Base-by-base conservation (phyloP, 2,113 vertebrate genomes). In the Tachysurus fulvidraco region DNA sequence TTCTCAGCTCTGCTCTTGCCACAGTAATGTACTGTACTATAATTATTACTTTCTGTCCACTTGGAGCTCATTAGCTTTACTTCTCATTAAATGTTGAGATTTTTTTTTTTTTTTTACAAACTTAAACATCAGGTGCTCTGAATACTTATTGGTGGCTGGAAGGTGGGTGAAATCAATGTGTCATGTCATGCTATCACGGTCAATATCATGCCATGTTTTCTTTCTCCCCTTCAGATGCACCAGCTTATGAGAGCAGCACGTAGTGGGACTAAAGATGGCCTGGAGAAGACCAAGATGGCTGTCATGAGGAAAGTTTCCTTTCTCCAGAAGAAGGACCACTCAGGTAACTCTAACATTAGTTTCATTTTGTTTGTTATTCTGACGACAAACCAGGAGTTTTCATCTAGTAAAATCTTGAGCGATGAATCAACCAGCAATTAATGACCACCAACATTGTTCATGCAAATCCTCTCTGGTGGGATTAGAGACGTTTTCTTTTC, bases 211-310 rank as follows among this genome's bases (percentile, higher is more conserved):
- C 11, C 30, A 81, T 81, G 30, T 60, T 82, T 55, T 84, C 52
- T 86, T 81, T 83, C 85, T 64, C 50, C 81, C 79, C 59, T 69
- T 36, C 93, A 99, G 98, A 96, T 99, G 93, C 97, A 98, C 0
- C 97, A 99, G 93, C 93, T 99, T 90, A 99, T 99, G 98, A 97
- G 96, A 92, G 98, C 98, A 0, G 97, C 98, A 60, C 96, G 94
- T 76, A 98, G 96, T 0, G 97, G 97, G 81, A 99, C 98, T 11
- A 98, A 96, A 94, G 98, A 97, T 3, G 97, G 98, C 23, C 94
- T 99, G 84, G 98, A 99, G 93, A 98, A 98, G 92, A 99, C 98
- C 4, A 96, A 95, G 90, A 96, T 97, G 0, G 98, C 98, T 0
- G 97, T 99, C 89, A 96, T 99, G 97, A 94, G 96, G 60, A 96